Evolutionary conservation across 1,140 invertebrate species (phyloP), one percentile per base, ranked within the genome.

Genomic region (Drosophila elegans): DNA sequence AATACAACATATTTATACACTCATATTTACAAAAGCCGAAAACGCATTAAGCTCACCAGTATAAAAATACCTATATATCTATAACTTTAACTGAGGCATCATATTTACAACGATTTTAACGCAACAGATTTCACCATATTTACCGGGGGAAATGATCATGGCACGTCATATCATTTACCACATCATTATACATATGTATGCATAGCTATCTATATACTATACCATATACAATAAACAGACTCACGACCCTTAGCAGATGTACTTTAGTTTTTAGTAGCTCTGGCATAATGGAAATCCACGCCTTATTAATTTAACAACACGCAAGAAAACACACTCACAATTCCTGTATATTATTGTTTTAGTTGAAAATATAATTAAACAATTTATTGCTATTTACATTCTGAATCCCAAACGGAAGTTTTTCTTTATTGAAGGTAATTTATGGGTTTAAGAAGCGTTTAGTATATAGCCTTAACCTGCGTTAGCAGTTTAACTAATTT

Each of bases 81-180:
- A 51, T 68, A 68, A 32, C 56, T 39, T 59, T 60, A 62, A 63
- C 49, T 57, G 55, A 57, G 42, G 69, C 64, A 74, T 64, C 74
- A 78, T 88, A 88, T 88, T 88, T 88, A 88, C 83, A 88, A 88
- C 83, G 83, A 88, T 88, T 88, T 88, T 88, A 88, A 80, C 29
- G 64, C 71, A 62, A 61, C 69, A 46, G 61, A 62, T 62, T 80
- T 76, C 73, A 80, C 56, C 52, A 78, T 78, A 82, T 79, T 74
- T 80, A 80, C 66, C 71, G 52, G 67, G 67, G 67, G 75, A 84
- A 75, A 77, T 63, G 71, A 81, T 60, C 54, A 13, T 53, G 51
- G 55, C 42, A 78, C 51, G 60, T 79, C 64, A 80, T 69, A 80
- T 76, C 75, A 71, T 59, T 53, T 78, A 57, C 78, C 57, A 67